Evolutionary conservation across 2,888 invertebrate genomes (phyloP).

Genomic region (Kryphioiulus occultus): DNA sequence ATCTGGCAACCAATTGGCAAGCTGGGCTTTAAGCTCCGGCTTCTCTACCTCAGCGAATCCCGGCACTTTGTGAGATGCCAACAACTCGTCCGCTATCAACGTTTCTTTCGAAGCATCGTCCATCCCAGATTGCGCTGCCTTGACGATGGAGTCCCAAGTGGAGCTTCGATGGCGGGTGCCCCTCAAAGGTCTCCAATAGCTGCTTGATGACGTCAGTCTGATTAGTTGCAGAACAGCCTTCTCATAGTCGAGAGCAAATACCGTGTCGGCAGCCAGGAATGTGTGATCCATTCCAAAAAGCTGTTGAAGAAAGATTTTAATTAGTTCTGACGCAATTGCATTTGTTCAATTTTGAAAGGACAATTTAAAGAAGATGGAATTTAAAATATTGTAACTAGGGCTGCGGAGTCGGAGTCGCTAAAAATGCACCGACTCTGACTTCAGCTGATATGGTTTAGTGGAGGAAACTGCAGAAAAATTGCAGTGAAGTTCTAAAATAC

Average conservation of each 20-base stretch:
- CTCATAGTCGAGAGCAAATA: conserved; percentile 43
- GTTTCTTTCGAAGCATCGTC: conserved; percentile 39
- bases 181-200: background rate
- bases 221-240: background rate
- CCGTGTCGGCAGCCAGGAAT: conserved; percentile 35
- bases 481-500: no score
- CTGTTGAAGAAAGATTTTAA: background rate
- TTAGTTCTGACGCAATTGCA: background rate
- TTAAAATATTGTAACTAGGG: no score
- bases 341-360: no score
- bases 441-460: no score
- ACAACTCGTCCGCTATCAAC: conserved; percentile 44
- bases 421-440: no score
- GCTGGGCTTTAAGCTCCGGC: background rate
- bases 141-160: conserved; percentile 46
- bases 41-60: background rate
- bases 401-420: no score
- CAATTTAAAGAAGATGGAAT: no score
- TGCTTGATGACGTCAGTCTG: background rate
- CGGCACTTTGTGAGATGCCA: conserved; percentile 42
- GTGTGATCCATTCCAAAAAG: conserved; percentile 44
- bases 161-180: background rate
- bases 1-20: conserved; percentile 37
- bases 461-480: no score
- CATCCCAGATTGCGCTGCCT: conserved; percentile 26